phyloP scores from a whole-genome alignment of 2,113 vertebrate species.

The Girardinichthys multiradiatus region DNA sequence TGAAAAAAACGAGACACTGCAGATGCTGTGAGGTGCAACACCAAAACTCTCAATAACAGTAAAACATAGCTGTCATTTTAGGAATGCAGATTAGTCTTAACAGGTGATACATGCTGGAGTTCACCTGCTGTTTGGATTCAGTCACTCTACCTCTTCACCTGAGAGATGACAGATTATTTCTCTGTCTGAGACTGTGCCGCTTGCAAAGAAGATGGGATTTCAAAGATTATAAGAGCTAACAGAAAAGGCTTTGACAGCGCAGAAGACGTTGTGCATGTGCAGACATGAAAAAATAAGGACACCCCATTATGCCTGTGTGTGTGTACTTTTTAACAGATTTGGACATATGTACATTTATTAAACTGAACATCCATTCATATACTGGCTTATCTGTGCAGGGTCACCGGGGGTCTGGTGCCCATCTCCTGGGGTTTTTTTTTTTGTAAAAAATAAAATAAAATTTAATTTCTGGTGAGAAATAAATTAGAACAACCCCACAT shows the following conservation, averaged over 20 bases:
- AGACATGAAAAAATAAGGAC: too few species aligned
- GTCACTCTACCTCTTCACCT: conserved; percentile 41
- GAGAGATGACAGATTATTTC: conserved; percentile 16
- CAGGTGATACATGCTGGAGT: background rate
- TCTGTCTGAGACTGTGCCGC: conserved; percentile 38
- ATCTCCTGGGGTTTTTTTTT: too few species aligned
- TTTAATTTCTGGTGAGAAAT: too few species aligned
- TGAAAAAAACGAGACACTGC: background rate
- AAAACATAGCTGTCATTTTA: conserved; percentile 9
- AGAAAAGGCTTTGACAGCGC: background rate
- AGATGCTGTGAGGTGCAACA: conserved; percentile 8
- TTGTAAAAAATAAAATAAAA: too few species aligned
- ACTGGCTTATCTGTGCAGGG: too few species aligned
- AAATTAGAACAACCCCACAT: too few species aligned
- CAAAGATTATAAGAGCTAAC: conserved; percentile 69
- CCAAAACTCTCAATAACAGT: background rate
- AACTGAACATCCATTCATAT: too few species aligned
- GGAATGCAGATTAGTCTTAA: background rate
- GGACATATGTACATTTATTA: too few species aligned
- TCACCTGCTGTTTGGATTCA: background rate
- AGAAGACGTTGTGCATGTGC: too few species aligned
- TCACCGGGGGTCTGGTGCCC: too few species aligned
- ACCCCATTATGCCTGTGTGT: too few species aligned
- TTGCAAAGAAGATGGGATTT: conserved; percentile 56
- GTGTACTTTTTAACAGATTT: too few species aligned